phyloP scores from a whole-genome alignment of 2,797 vertebrate species.

The Aphelocoma californica region DNA sequence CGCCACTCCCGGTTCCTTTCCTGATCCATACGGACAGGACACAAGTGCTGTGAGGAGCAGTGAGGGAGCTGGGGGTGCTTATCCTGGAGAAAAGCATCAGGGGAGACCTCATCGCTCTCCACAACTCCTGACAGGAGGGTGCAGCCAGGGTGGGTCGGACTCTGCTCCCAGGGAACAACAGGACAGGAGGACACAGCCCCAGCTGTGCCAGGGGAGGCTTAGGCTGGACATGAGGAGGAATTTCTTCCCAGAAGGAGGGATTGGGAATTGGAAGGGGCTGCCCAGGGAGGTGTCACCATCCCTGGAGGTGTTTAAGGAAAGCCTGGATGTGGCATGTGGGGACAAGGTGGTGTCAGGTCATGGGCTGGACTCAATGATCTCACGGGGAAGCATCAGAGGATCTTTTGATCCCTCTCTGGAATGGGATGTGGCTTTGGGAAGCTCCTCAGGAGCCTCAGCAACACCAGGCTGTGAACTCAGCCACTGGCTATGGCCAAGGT shows the following conservation, averaged over 20 bases:
- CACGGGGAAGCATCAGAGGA: not conserved
- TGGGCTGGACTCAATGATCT: not conserved
- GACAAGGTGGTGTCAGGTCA: not conserved
- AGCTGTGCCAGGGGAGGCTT: not conserved
- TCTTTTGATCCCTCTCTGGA: not conserved
- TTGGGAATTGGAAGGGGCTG: not conserved
- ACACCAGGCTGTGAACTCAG: not conserved
- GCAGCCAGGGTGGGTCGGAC: not conserved
- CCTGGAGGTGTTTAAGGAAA: not conserved
- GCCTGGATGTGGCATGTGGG: not conserved
- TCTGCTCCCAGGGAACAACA: not conserved
- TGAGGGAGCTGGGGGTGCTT: not conserved
- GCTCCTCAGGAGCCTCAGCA: not conserved
- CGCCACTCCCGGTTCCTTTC: accelerated
- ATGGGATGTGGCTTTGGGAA: not conserved
- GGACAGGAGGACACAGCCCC: not conserved
- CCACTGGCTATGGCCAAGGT: not conserved
- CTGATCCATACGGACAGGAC: not conserved
- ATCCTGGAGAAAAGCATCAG: not conserved
- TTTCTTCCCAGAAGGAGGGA: not conserved
- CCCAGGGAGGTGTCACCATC: accelerated
- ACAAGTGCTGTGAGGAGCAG: accelerated
- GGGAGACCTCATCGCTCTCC: accelerated
- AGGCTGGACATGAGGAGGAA: not conserved
- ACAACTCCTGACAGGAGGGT: not conserved